A percentile compares a stretch with the other conserved stretches of the same genome.
These are phyloP conservation scores for Psilopogon haemacephalus DNA, from an alignment of 2,113 vertebrate species.

Conservation along the genomic window DNA sequence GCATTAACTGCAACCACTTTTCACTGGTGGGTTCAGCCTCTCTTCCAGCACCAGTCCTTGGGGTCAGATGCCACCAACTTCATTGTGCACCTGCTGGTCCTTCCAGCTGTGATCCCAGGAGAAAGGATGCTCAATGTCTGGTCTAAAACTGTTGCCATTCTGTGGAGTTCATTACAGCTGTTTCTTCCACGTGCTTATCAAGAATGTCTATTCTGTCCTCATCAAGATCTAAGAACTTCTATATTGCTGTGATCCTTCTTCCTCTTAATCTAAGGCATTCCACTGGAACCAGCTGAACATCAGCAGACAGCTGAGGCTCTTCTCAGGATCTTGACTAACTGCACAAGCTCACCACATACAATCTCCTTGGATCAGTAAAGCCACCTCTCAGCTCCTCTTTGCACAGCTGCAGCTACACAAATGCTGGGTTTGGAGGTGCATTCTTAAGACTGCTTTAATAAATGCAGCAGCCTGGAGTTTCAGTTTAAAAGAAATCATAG, in stretches of 20 bases:
- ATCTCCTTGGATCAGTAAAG: not conserved
- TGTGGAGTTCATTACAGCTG: not conserved
- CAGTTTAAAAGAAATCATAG: not conserved
- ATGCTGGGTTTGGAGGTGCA: not conserved
- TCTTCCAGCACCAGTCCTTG: not conserved
- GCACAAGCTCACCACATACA: not conserved
- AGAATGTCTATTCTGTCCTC: not conserved
- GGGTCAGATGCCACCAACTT: not conserved
- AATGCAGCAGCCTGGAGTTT: not conserved
- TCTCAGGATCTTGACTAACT: not conserved
- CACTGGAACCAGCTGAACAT: not conserved
- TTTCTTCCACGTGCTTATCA: not conserved
- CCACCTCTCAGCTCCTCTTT: not conserved
- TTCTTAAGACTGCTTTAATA: not conserved
- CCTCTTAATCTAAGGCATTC: not conserved
- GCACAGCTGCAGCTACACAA: not conserved
- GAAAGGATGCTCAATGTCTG: not conserved
- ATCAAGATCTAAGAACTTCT: not conserved
- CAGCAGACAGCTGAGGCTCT: not conserved
- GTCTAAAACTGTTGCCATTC: not conserved
- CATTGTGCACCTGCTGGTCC: not conserved
- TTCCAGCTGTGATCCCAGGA: not conserved
- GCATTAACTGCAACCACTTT: not conserved
- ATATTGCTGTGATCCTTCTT: not conserved
- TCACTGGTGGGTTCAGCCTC: not conserved